Evolutionary conservation across 1,140 invertebrate genomes (phyloP).

Genomic region (Diachasmimorpha longicaudata): DNA sequence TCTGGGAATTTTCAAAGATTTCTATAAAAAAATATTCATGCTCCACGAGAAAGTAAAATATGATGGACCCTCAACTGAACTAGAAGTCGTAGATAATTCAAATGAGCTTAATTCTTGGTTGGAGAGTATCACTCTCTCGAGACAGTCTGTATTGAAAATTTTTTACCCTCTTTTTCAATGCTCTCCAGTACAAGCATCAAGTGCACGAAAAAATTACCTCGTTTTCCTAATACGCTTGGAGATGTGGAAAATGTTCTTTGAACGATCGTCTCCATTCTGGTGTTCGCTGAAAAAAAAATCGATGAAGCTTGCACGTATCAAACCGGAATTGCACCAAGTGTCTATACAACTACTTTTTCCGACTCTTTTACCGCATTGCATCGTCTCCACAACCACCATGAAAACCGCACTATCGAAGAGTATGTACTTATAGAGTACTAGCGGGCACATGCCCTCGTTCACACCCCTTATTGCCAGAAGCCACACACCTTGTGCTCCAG

Average conservation of each 20-base stretch:
- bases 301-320: neutral
- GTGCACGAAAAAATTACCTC: neutral
- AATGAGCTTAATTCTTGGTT: too few relatives aligned
- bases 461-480: constrained; percentile 1
- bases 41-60: too few relatives aligned
- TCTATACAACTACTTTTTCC: constrained; percentile 1
- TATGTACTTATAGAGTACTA: neutral
- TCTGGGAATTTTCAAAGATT: too few relatives aligned
- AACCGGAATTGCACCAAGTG: neutral
- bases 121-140: too few relatives aligned
- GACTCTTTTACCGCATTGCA: constrained; percentile 3
- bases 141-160: too few relatives aligned
- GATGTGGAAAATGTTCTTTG: neutral
- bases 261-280: neutral
- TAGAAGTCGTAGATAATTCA: too few relatives aligned
- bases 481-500: neutral
- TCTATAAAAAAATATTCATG: too few relatives aligned
- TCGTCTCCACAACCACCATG: neutral
- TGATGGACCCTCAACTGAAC: too few relatives aligned
- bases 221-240: neutral
- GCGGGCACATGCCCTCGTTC: constrained; percentile 2
- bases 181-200: neutral
- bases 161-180: too few relatives aligned
- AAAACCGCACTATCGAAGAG: neutral
- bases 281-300: neutral